Percentiles rank a stretch among this genome's conserved stretches.
phyloP scores from a whole-genome alignment of 1,140 invertebrate species.

The Magallana angulata region DNA sequence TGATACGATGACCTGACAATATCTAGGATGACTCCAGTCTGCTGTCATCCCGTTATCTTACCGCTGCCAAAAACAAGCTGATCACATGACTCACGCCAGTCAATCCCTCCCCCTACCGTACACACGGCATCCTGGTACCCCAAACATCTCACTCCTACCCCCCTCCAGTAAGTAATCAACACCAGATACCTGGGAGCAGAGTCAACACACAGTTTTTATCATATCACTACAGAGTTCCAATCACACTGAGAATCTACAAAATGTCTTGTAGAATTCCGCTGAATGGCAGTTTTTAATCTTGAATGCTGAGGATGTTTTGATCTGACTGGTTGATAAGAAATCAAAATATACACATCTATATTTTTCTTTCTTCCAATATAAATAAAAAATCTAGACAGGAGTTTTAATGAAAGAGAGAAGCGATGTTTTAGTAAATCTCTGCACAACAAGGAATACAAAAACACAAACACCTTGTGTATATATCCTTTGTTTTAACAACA shows the following conservation, averaged over 20 bases:
- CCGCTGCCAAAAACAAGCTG: background rate
- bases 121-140: background rate
- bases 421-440: too few species aligned
- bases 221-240: background rate
- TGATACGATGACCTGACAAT: too few species aligned
- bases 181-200: background rate
- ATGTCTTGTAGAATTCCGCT: background rate
- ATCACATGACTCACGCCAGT: constrained; percentile 6
- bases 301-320: constrained; percentile 38
- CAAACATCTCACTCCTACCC: constrained; percentile 14
- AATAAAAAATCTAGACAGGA: too few species aligned
- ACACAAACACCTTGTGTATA: too few species aligned
- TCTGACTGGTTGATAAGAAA: constrained; percentile 21
- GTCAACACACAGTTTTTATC: background rate
- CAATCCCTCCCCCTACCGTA: background rate
- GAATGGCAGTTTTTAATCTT: constrained; percentile 6
- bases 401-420: too few species aligned
- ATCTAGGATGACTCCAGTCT: background rate
- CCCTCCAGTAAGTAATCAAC: background rate
- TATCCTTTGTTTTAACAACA: too few species aligned
- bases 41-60: background rate
- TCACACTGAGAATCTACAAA: background rate
- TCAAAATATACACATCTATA: constrained; percentile 12
- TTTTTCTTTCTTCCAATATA: background rate
- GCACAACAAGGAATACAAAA: too few species aligned